Evolutionary conservation across 2,113 vertebrate species (phyloP), one percentile per base, ranked within the genome.

Genomic region (Percopsis transmontana): DNA sequence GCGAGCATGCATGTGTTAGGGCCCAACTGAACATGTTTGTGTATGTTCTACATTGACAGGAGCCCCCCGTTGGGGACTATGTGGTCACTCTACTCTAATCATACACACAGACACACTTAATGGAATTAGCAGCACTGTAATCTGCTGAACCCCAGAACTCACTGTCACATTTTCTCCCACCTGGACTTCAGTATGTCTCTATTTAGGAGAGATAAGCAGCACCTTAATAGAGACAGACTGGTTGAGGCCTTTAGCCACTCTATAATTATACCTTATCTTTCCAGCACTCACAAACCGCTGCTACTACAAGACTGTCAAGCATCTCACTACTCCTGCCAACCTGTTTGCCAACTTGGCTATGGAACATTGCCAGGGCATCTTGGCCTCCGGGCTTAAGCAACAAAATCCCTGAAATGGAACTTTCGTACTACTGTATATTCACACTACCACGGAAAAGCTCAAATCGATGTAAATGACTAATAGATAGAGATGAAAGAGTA

Each of bases 271-370:
- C 42, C 11, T 12, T 45, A 62, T 68, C 57, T n/a, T 20, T 70
- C 70, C 48, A 19, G 50, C 8, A 44, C 51, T 33, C 44, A 67
- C 56, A 61, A 58, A 70, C 62, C n/a, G n/a, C n/a, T 72, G 77
- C 66, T 70, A 61, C 76, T 81, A 74, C 38, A 3, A 44, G 57
- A 63, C 57, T 61, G 62, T 81, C 70, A 65, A 47, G 72, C 70
- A 59, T 47, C 71, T 68, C 20, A 60, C 10, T 77, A 21, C 38
- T 18, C 33, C 73, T 69, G 62, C 77, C 73, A 83, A 65, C 48
- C 39, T 5, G n/a, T 53, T 58, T 68, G 80, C 62, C 76, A 75
- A 82, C 61, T 72, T 64, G 58, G 79, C 54, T 48, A 44, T 72
- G 83, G 81, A 66, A n/a, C 53, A 10, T 5, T 0, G 81, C 72